phyloP scores from a whole-genome alignment of 2,888 invertebrate genomes.

The Galerucella nymphaeae region DNA sequence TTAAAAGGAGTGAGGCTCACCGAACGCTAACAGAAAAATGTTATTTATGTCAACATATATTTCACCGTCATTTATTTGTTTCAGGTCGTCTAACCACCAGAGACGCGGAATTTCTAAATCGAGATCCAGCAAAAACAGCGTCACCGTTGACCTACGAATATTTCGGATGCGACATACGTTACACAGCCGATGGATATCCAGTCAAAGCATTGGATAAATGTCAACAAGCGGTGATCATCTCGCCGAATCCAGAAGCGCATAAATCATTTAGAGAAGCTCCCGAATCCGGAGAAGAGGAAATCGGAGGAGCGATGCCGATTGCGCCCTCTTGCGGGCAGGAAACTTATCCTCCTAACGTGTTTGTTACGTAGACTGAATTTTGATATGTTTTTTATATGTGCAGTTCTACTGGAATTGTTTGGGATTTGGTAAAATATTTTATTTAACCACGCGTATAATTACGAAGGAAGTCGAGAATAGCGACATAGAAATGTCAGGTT shows the following conservation, averaged over 20 bases:
- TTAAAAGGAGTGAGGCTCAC: not conserved
- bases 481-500: no score
- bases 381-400: constrained; percentile 12
- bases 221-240: constrained; percentile 63
- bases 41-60: constrained; percentile 1
- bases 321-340: constrained; percentile 25
- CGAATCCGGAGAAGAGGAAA: constrained; percentile 18
- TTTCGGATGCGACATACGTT: constrained; percentile 73
- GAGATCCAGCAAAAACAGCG: constrained; percentile 50
- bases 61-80: constrained; percentile 29
- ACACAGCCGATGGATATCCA: constrained; percentile 85
- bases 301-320: constrained; percentile 1
- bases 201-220: constrained; percentile 65
- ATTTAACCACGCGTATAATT: not conserved
- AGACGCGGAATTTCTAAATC: constrained; percentile 73
- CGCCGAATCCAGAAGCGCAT: constrained; percentile 51
- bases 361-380: constrained; percentile 21
- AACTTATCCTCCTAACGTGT: constrained; percentile 6
- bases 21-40: not conserved
- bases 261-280: constrained; percentile 44
- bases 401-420: not conserved
- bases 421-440: not conserved
- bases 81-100: constrained; percentile 69
- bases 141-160: constrained; percentile 67
- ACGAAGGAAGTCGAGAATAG: no score